These are phyloP conservation scores for Oriolus oriolus DNA, from an alignment of 2,113 vertebrate genomes.

Conservation along the genomic window DNA sequence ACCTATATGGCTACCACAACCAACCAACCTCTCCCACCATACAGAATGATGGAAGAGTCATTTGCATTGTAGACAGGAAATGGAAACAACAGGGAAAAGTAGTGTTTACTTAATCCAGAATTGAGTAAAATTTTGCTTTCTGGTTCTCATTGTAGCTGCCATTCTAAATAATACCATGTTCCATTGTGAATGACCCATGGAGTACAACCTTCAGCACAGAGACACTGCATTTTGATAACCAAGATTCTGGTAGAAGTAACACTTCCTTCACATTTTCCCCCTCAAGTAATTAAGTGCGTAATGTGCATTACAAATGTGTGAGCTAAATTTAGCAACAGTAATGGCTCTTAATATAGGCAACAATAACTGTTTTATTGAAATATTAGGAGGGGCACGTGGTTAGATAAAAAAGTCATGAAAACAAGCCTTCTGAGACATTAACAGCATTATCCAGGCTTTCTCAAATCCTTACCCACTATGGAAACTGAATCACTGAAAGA, in stretches of 20 bases:
- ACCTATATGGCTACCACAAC: background rate
- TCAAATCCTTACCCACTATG: background rate
- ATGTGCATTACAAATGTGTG: background rate
- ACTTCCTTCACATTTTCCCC: background rate
- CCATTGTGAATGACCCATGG: background rate
- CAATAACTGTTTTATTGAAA: background rate
- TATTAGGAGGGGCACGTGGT: background rate
- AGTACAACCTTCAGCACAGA: background rate
- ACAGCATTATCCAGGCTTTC: background rate
- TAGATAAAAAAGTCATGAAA: background rate
- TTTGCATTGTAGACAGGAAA: background rate
- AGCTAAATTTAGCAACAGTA: background rate
- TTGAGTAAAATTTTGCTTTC: background rate
- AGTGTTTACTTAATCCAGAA: background rate
- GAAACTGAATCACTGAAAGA: background rate
- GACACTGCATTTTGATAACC: background rate
- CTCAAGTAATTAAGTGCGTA: background rate
- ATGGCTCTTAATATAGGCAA: background rate
- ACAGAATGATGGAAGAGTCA: background rate
- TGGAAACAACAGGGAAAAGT: background rate
- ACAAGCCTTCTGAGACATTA: constrained; percentile 8
- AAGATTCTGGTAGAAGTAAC: background rate
- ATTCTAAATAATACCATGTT: background rate
- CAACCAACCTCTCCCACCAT: background rate
- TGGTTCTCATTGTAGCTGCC: background rate